A percentile compares a stretch with the other conserved stretches of the same genome.
Evolutionary conservation across 64 coral and sea anemone genomes (phyloP).

Genomic region (Orbicella faveolata): DNA sequence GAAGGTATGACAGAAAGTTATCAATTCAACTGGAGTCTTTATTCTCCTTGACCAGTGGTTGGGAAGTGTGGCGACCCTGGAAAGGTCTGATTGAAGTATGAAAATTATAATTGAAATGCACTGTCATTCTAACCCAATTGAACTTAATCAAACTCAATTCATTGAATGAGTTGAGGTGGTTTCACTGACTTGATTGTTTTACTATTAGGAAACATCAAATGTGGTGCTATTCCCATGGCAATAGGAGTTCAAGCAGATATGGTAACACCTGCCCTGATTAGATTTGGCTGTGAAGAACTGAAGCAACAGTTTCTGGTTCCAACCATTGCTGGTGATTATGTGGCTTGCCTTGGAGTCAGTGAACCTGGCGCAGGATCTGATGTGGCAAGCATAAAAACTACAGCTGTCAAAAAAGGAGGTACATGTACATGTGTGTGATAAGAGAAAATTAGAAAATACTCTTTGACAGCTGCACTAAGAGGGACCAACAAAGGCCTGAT

Average conservation of each 20-base stretch:
- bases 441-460: background rate
- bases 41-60: no score
- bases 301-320: conserved; percentile 78
- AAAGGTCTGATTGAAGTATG: no score
- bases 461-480: no score
- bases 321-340: conserved; percentile 90
- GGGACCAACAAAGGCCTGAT: no score
- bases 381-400: conserved; percentile 92
- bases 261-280: conserved; percentile 82
- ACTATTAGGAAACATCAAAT: conserved; percentile 74
- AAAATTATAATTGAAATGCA: no score
- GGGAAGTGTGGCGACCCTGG: no score
- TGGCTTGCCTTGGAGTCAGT: conserved; percentile 91
- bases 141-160: no score
- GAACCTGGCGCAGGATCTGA: conserved; percentile 90
- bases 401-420: conserved; percentile 98
- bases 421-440: background rate
- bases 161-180: no score
- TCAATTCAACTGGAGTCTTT: no score
- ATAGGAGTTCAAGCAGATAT: conserved; percentile 96
- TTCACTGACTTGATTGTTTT: background rate
- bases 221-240: conserved; percentile 95
- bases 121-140: no score
- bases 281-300: conserved; percentile 85
- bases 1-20: no score